Evolutionary conservation across 2,113 vertebrate species (phyloP).

Genomic region (Zootoca vivipara): DNA sequence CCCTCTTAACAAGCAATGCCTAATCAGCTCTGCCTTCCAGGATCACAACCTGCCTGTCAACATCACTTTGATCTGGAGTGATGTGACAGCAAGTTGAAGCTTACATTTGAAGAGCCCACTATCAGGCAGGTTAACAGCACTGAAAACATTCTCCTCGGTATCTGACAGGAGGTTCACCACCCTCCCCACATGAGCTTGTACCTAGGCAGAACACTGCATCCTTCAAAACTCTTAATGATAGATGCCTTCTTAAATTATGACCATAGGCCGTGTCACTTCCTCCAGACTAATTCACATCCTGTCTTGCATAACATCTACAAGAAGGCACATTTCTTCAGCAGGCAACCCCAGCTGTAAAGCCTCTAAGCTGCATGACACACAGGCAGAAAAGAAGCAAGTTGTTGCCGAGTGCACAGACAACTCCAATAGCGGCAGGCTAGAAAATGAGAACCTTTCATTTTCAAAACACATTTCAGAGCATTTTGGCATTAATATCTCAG

Average conservation of each 20-base stretch:
- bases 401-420: background rate
- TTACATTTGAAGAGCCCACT: fast-evolving
- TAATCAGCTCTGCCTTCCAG: constrained; percentile 10
- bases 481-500: background rate
- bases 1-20: background rate
- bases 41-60: background rate
- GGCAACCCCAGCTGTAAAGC: constrained; percentile 26
- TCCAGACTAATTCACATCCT: constrained; percentile 5
- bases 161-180: background rate
- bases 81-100: background rate
- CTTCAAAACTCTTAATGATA: background rate
- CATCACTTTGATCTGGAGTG: background rate
- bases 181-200: background rate
- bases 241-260: constrained; percentile 21
- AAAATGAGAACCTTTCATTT: background rate
- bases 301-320: background rate
- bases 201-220: background rate
- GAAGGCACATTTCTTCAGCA: background rate
- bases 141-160: background rate
- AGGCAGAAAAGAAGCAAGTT: background rate
- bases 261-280: constrained; percentile 26
- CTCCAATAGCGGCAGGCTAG: background rate
- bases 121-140: background rate
- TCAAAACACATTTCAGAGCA: background rate
- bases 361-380: background rate